A percentile compares a stretch with the other conserved stretches of the same genome.
Conservation (phyloP, 2,113 vertebrate genomes). For the Hippocampus comes region DNA sequence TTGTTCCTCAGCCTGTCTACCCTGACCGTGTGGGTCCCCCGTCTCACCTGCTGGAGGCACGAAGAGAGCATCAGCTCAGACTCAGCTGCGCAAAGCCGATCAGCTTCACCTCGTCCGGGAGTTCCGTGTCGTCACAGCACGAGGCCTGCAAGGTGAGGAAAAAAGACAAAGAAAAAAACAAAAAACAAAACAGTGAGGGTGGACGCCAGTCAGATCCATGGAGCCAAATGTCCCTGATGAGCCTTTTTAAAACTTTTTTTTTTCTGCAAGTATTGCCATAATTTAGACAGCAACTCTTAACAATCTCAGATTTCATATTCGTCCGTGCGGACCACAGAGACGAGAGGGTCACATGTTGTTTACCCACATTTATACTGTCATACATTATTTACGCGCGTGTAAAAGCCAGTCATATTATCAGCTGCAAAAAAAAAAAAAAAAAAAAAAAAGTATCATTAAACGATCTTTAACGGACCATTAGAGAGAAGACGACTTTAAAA, state of each 20-base stretch:
- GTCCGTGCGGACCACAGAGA: too few species aligned
- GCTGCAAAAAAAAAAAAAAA: too few species aligned
- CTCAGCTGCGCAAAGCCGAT: constrained; percentile 97
- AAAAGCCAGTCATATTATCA: background rate
- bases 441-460: background rate
- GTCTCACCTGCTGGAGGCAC: constrained; percentile 67
- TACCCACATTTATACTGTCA: background rate
- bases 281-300: too few species aligned
- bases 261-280: too few species aligned
- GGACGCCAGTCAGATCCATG: constrained; percentile 2
- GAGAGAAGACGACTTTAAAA: background rate
- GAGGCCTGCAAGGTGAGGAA: constrained; percentile 78
- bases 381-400: background rate
- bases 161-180: background rate
- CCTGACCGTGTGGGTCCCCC: constrained; percentile 72
- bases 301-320: too few species aligned
- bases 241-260: too few species aligned
- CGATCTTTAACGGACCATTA: background rate
- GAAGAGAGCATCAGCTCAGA: constrained; percentile 84
- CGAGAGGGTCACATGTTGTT: background rate
- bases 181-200: too few species aligned
- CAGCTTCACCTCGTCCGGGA: constrained; percentile 95
- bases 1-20: constrained; percentile 73
- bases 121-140: constrained; percentile 88
- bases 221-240: too few species aligned